These are phyloP conservation scores for Pseudopleuronectes americanus DNA, from an alignment of 2,797 vertebrate species.

Conservation along the genomic window DNA sequence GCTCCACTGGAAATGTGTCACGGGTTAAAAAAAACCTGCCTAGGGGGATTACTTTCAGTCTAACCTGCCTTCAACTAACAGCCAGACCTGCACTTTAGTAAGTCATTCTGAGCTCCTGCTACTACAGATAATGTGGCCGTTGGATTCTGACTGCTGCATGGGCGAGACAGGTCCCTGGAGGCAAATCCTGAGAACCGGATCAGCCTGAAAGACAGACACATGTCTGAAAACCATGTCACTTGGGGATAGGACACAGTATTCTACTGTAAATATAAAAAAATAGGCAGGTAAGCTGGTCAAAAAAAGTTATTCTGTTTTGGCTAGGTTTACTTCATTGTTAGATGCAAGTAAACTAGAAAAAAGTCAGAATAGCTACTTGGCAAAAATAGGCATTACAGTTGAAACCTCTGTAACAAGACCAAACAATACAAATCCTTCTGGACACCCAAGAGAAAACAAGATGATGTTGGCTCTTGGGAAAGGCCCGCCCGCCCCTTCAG, in stretches of 20 bases:
- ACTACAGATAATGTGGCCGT: slow-evolving; percentile 50
- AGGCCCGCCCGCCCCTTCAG: slow-evolving; percentile 93
- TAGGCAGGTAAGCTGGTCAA: slow-evolving; percentile 78
- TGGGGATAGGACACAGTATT: slow-evolving; percentile 75
- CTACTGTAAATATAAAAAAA: slow-evolving; percentile 70
- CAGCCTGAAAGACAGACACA: slow-evolving; percentile 86
- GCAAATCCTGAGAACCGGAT: slow-evolving; percentile 80
- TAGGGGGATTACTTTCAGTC: slow-evolving; percentile 24
- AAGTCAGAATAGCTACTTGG: slow-evolving; percentile 63
- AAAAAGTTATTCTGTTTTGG: slow-evolving; percentile 84
- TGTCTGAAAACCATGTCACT: slow-evolving; percentile 85
- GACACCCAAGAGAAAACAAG: slow-evolving; percentile 97
- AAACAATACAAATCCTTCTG: slow-evolving; percentile 98
- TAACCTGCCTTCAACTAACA: slow-evolving; percentile 35
- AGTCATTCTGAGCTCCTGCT: slow-evolving; percentile 27
- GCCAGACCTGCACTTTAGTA: slow-evolving; percentile 16
- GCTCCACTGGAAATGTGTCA: neutral
- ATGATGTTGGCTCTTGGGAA: slow-evolving; percentile 96
- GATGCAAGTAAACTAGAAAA: slow-evolving; percentile 69
- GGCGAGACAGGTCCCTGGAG: slow-evolving; percentile 78
- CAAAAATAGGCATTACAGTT: slow-evolving; percentile 76
- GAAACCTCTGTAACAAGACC: slow-evolving; percentile 91
- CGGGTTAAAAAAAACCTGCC: slow-evolving; percentile 21
- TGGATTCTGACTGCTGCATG: slow-evolving; percentile 72
- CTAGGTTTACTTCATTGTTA: slow-evolving; percentile 74